Evolutionary conservation across 1,140 invertebrate species (phyloP).

Genomic region (Sycophaga agraensis): DNA sequence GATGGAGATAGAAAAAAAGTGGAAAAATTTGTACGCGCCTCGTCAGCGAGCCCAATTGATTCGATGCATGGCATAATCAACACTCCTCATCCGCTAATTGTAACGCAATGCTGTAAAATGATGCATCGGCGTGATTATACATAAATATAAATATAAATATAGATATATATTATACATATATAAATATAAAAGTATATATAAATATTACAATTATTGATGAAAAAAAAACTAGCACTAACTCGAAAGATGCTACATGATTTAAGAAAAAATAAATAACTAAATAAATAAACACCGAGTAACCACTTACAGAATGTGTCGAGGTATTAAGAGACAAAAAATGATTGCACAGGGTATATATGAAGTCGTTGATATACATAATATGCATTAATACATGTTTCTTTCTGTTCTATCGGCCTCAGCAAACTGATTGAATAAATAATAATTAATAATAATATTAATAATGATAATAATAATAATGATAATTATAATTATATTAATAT

Average conservation of each 20-base stretch:
- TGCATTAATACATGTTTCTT: constrained; percentile 53
- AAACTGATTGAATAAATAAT: constrained; percentile 35
- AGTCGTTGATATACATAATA: constrained; percentile 56
- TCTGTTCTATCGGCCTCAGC: constrained; percentile 57
- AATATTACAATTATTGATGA: constrained; percentile 43
- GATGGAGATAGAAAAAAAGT: constrained; percentile 18
- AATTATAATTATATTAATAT: too few relatives aligned
- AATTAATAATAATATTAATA: too few relatives aligned
- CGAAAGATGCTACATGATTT: constrained; percentile 44
- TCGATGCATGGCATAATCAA: constrained; percentile 34
- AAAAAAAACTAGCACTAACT: constrained; percentile 42
- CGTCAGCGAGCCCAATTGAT: constrained; percentile 24
- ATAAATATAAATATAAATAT: constrained; percentile 46
- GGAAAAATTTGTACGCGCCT: constrained; percentile 19
- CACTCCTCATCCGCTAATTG: constrained; percentile 41
- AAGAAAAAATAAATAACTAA: constrained; percentile 17
- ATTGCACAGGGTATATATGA: constrained; percentile 60
- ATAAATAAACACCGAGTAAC: constrained; percentile 39
- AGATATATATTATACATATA: constrained; percentile 42
- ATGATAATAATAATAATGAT: too few relatives aligned
- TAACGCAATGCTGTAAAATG: constrained; percentile 45
- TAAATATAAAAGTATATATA: constrained; percentile 42
- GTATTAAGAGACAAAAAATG: constrained; percentile 45
- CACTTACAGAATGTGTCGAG: constrained; percentile 52
- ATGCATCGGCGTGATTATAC: constrained; percentile 46